These are phyloP conservation scores for Cremastobaeus sp. DNA, from an alignment of 2,888 invertebrate species.

Conservation along the genomic window DNA sequence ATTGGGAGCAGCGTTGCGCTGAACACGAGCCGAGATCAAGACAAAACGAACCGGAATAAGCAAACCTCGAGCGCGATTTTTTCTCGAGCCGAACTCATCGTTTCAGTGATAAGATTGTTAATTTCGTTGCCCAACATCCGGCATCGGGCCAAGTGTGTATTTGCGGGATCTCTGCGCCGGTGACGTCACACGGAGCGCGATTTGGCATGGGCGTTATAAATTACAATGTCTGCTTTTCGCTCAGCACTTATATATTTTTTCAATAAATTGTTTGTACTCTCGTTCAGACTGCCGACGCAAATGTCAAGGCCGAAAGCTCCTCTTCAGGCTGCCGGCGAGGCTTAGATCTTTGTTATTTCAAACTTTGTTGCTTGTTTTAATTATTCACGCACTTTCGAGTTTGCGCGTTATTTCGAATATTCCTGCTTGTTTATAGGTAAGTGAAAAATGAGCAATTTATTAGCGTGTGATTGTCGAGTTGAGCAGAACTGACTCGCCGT, in stretches of 20 bases:
- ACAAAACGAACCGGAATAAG: slow-evolving; percentile 1
- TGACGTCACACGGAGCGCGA: slow-evolving; percentile 42
- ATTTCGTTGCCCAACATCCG: slow-evolving; percentile 39
- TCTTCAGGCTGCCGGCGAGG: neutral
- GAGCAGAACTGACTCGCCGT: too few relatives aligned
- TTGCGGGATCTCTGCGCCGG: slow-evolving; percentile 25
- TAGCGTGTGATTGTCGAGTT: too few relatives aligned
- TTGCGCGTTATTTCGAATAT: too few relatives aligned
- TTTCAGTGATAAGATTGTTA: slow-evolving; percentile 47
- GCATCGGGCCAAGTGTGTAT: slow-evolving; percentile 48
- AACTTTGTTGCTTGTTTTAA: too few relatives aligned
- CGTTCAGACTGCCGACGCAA: neutral
- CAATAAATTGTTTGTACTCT: neutral
- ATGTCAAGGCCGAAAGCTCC: slow-evolving; percentile 8
- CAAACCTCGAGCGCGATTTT: slow-evolving; percentile 7
- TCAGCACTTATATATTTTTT: slow-evolving; percentile 25
- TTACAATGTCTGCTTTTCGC: slow-evolving; percentile 33
- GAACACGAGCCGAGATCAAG: neutral
- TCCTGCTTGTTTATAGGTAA: too few relatives aligned
- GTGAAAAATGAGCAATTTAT: too few relatives aligned
- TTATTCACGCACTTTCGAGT: too few relatives aligned
- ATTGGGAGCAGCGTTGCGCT: too few relatives aligned
- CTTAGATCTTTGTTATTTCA: too few relatives aligned
- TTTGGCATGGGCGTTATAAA: slow-evolving; percentile 36
- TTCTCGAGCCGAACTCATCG: slow-evolving; percentile 11